Evolutionary conservation across 2,113 vertebrate species (phyloP), one percentile per base, ranked within the genome.

Genomic region (Lycaon pictus): DNA sequence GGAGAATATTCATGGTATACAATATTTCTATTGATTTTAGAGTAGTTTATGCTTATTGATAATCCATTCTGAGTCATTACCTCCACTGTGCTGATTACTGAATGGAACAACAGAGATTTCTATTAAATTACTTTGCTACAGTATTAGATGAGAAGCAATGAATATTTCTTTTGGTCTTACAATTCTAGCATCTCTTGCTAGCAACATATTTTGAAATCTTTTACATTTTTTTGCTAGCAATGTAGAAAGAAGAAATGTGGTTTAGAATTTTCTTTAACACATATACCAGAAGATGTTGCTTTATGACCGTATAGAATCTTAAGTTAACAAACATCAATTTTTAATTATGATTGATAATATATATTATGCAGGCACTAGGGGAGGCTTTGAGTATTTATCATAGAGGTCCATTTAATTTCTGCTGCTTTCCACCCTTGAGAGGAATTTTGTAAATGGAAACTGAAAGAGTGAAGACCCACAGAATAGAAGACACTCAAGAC

Each of bases 1-100:
- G 93, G 22, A 82, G 11, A 60, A 48, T 84, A 3, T 69, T 93
- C 23, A 56, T 79, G 69, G 53, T 69, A 43, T 72, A 4, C 58
- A 85, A 35, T 77, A 62, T 37, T 96, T 93, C 65, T 83, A 91
- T 93, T 88, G 35, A 71, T 37, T 93, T 96, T 93, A 63, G 48
- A 83, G 62, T 43, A 60, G 12, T 77, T 56, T 76, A 29, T 16
- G 3, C 58, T 97, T 86, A 11, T 32, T 74, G 11, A 69, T 65
- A 20, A n/a, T 53, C 80, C 88, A 82, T 79, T 85, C n/a, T 69
- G 76, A 82, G 37, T 91, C 55, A 86, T 60, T 88, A 32, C 10
- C 19, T 89, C 71, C 15, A 89, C 58, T 79, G 32, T 88, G 16
- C 20, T 82, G 22, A 60, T 81, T 92, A 77, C 71, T 93, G 23